phyloP scores from a whole-genome alignment of 2,888 invertebrate genomes.

The Xestia xanthographa region DNA sequence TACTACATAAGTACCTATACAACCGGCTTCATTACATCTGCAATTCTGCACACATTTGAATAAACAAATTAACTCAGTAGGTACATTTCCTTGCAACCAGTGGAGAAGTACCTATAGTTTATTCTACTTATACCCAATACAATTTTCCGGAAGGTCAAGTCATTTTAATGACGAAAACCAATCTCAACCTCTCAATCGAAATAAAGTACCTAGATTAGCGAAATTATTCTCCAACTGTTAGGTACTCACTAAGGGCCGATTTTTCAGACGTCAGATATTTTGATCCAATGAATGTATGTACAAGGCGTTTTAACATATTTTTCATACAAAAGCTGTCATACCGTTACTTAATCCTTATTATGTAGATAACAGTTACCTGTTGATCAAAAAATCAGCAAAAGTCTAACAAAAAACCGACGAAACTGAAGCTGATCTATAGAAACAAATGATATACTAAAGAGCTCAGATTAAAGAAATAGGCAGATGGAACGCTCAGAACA shows the following conservation, averaged over 20 bases:
- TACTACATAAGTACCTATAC: neutral
- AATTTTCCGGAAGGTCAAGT: neutral
- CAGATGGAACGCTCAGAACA: too few relatives aligned
- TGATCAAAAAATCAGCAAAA: neutral
- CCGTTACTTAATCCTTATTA: too few relatives aligned
- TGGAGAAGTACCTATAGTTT: neutral
- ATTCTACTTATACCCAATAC: constrained; percentile 16
- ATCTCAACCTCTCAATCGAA: neutral
- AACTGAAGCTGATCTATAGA: neutral
- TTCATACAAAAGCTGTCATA: too few relatives aligned
- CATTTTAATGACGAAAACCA: neutral
- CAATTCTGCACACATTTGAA: constrained; percentile 39
- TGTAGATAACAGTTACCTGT: neutral
- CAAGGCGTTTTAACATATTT: too few relatives aligned
- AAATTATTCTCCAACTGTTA: neutral
- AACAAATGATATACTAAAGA: neutral
- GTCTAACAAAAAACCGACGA: neutral
- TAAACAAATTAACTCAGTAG: constrained; percentile 42
- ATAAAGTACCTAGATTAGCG: too few relatives aligned
- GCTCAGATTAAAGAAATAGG: too few relatives aligned
- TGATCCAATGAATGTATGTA: too few relatives aligned
- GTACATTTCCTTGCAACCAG: constrained; percentile 36
- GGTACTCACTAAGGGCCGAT: too few relatives aligned
- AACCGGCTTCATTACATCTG: constrained; percentile 29
- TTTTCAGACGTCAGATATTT: neutral